Evolutionary conservation across 2,888 invertebrate species (phyloP), one percentile per base, ranked within the genome.

Genomic region (Lycophotia porphyrea): DNA sequence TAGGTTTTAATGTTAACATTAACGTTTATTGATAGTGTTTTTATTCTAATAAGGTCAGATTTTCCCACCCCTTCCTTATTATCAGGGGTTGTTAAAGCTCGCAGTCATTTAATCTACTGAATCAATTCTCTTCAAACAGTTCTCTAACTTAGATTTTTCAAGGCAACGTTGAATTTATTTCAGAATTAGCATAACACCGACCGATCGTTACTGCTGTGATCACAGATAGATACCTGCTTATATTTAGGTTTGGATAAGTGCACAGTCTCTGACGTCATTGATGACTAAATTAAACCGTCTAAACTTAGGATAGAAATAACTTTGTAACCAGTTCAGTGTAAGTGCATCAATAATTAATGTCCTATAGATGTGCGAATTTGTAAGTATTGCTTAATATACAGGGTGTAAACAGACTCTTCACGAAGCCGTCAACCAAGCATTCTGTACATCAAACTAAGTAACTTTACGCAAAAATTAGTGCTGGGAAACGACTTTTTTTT

Each of bases 141-240:
- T 60, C 5, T 63, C 3, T 5, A 58, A 36, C 58, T 42, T 34
- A 1, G 7, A 52, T 52, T 49, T 73, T 47, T 11, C 39, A 15
- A 34, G 24, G 21, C 7, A 75, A 49, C 47, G 27, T 68, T n/a
- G 42, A 42, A 42, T 15, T 39, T 65, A 27, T 52, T 69, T 34
- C 72, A 18, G 27, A 77, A 81, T 82, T 82, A 42, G 83, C 82
- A 70, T 82, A 78, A 60, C 34, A 49, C n/a, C 47, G 60, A 8
- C 44, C 65, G 82, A 77, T 70, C 78, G 70, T 70, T 69, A 60
- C 49, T 15, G 47, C 65, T 69, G 64, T 21, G 82, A 65, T 68
- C 77, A 68, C 49, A 52, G 64, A 63, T 49, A 80, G 31, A 74
- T 61, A 75, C 55, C 66, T 67, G 52, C 67, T 64, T 66, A 47